phyloP scores from a whole-genome alignment of 2,797 vertebrate genomes.

The Diglossa cyanea region DNA sequence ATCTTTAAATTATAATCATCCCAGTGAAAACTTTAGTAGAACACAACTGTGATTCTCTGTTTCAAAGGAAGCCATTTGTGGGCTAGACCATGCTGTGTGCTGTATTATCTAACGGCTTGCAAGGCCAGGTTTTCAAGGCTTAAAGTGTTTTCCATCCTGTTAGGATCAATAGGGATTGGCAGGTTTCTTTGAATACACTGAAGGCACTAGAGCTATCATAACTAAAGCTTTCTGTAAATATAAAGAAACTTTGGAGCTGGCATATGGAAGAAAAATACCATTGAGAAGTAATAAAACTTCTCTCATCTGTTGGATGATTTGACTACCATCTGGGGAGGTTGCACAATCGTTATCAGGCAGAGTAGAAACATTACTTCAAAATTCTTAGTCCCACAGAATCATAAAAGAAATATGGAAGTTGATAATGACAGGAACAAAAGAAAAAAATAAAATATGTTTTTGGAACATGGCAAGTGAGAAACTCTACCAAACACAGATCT shows the following conservation, averaged over 20 bases:
- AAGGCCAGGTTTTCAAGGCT: background rate
- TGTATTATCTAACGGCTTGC: background rate
- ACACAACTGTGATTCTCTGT: background rate
- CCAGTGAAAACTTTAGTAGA: background rate
- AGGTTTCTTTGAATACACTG: background rate
- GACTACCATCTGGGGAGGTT: background rate
- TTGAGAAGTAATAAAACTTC: background rate
- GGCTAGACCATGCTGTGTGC: background rate
- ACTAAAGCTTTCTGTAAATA: background rate
- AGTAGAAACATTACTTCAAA: background rate
- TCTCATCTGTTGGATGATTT: background rate
- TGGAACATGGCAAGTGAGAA: background rate
- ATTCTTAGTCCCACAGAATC: conserved; percentile 1
- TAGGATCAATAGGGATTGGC: background rate
- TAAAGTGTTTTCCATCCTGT: background rate
- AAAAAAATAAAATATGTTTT: conserved; percentile 45
- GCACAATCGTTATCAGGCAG: background rate
- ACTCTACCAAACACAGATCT: background rate
- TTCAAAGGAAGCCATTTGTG: background rate
- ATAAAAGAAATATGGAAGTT: conserved; percentile 32
- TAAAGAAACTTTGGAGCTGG: background rate
- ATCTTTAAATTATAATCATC: background rate
- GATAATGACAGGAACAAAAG: conserved; percentile 36
- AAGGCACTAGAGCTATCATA: background rate
- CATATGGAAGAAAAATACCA: background rate